These are phyloP conservation scores for Gila orcuttii DNA, from an alignment of 2,113 vertebrate genomes.

Conservation along the genomic window DNA sequence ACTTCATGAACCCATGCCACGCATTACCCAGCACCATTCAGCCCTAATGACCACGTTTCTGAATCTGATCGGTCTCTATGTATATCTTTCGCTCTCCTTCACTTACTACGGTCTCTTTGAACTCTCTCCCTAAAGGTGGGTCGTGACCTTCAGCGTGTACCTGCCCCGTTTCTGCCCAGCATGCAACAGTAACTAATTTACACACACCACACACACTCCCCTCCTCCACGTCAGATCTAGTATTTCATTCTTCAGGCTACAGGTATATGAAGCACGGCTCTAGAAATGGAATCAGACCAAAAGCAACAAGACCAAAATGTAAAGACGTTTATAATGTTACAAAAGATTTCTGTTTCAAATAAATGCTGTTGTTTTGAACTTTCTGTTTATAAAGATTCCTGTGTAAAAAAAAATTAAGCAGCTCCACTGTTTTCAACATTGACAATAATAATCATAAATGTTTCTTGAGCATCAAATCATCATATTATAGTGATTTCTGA, in stretches of 20 bases:
- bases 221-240: constrained; percentile 32
- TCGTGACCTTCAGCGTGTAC: constrained; percentile 34
- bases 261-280: not conserved
- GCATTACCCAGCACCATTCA: not conserved
- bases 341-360: not conserved
- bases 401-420: not conserved
- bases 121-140: constrained; percentile 29
- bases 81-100: constrained; percentile 45
- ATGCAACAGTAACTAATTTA: constrained; percentile 65
- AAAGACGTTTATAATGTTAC: not conserved
- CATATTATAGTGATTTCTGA: no score
- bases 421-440: no score
- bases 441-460: no score
- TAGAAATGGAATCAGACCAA: not conserved
- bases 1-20: not conserved
- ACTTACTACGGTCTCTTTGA: not conserved
- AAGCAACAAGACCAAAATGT: not conserved
- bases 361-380: no score
- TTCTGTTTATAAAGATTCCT: no score
- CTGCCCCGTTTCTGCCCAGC: constrained; percentile 30
- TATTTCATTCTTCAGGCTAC: constrained; percentile 44
- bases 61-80: not conserved
- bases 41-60: not conserved
- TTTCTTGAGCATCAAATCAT: no score
- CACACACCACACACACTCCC: constrained; percentile 2